phyloP scores from a whole-genome alignment of 2,113 vertebrate genomes.

The Xenotilapia caudafasciata region DNA sequence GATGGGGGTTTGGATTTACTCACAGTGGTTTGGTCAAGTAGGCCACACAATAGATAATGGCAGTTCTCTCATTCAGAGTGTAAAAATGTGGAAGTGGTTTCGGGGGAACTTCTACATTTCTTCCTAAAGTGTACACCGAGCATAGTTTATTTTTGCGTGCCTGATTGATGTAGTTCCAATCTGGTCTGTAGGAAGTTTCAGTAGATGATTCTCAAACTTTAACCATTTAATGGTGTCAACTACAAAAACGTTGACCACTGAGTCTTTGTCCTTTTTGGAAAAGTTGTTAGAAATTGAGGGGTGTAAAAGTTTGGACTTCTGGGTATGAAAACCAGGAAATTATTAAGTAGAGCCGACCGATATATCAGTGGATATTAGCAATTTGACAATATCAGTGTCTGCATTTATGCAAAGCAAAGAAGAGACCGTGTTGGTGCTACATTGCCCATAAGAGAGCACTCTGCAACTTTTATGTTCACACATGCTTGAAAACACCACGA shows the following conservation, averaged over 20 bases:
- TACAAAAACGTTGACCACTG: background rate
- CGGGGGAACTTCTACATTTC: background rate
- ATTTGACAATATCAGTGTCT: background rate
- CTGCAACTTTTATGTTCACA: background rate
- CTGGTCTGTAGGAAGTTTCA: background rate
- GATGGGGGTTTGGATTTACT: slow-evolving; percentile 1
- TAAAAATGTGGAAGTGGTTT: background rate
- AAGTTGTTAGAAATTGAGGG: background rate
- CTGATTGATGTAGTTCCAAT: background rate
- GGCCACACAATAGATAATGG: slow-evolving; percentile 28
- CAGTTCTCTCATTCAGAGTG: background rate
- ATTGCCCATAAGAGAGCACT: background rate
- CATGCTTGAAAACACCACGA: background rate
- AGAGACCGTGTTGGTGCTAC: background rate
- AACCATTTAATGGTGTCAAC: background rate
- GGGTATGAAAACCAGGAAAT: background rate
- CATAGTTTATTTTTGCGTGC: background rate
- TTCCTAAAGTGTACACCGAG: background rate
- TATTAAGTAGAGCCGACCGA: background rate
- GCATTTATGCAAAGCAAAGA: background rate
- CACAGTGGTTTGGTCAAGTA: background rate
- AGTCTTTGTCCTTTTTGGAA: background rate
- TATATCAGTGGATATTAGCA: background rate
- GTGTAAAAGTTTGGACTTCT: background rate
- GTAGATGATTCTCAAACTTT: background rate